phyloP scores from a whole-genome alignment of 92 coral and sea anemone genomes.

The Metridium senile region DNA sequence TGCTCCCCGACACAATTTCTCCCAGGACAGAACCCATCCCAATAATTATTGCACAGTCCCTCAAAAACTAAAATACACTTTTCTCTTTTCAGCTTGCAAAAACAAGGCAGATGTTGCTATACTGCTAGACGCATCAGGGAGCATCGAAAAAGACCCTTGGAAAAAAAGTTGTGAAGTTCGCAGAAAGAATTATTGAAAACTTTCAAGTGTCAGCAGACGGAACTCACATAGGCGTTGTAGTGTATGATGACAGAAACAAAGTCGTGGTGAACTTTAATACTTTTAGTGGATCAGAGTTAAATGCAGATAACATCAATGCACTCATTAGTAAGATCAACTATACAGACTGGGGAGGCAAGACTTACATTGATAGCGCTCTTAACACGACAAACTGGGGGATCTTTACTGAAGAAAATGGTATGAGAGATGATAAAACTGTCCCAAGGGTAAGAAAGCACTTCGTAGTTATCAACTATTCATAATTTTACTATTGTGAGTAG shows the following conservation, averaged over 20 bases:
- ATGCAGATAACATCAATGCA: slow-evolving; percentile 4
- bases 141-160: slow-evolving; percentile 3
- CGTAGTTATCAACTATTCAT: too few species aligned
- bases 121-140: slow-evolving; percentile 52
- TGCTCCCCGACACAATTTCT: too few species aligned
- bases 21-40: too few species aligned
- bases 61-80: too few species aligned
- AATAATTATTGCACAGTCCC: too few species aligned
- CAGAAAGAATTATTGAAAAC: neutral
- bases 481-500: too few species aligned
- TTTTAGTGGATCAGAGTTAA: neutral
- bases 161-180: slow-evolving; percentile 18
- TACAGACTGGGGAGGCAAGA: neutral
- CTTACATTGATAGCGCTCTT: slow-evolving; percentile 18
- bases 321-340: neutral
- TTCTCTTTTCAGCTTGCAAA: neutral
- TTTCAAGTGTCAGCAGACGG: slow-evolving; percentile 8
- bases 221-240: slow-evolving; percentile 6
- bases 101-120: slow-evolving; percentile 38
- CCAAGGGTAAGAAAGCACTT: slow-evolving; percentile 7
- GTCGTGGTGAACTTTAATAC: slow-evolving; percentile 16
- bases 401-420: slow-evolving; percentile 15
- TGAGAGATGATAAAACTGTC: slow-evolving; percentile 5
- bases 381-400: neutral
- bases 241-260: neutral